A percentile compares a stretch with the other conserved stretches of the same genome.
phyloP scores from a whole-genome alignment of 2,888 invertebrate species.

The Fragum sueziense region DNA sequence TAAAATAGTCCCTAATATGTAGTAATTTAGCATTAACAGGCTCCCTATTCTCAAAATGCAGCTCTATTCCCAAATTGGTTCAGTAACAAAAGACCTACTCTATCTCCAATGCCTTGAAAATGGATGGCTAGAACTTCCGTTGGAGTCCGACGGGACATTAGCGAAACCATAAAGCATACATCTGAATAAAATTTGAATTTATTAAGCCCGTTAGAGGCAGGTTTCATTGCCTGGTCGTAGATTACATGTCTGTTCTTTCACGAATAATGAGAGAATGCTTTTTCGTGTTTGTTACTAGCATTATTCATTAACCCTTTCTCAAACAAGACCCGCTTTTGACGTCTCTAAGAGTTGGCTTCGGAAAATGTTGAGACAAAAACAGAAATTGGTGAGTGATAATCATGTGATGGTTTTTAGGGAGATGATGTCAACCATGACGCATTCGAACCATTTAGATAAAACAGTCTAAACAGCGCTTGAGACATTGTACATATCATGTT shows the following conservation, averaged over 20 bases:
- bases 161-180: constrained; percentile 29
- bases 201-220: constrained; percentile 16
- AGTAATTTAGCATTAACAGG: too few species aligned
- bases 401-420: too few species aligned
- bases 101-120: not conserved
- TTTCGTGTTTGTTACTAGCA: too few species aligned
- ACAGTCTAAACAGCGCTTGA: too few species aligned
- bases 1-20: too few species aligned
- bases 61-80: not conserved
- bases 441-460: too few species aligned
- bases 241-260: constrained; percentile 34
- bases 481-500: too few species aligned
- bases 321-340: too few species aligned
- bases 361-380: not conserved
- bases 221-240: not conserved
- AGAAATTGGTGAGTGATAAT: too few species aligned
- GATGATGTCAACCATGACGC: too few species aligned
- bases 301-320: not conserved
- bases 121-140: constrained; percentile 14
- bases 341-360: not conserved
- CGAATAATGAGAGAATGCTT: too few species aligned
- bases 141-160: constrained; percentile 33
- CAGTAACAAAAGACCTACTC: constrained; percentile 14
- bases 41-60: not conserved
- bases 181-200: constrained; percentile 53